Percentiles rank a stretch among this genome's conserved stretches.
phyloP scores from a whole-genome alignment of 2,113 vertebrate genomes.

The Jaculus jaculus region DNA sequence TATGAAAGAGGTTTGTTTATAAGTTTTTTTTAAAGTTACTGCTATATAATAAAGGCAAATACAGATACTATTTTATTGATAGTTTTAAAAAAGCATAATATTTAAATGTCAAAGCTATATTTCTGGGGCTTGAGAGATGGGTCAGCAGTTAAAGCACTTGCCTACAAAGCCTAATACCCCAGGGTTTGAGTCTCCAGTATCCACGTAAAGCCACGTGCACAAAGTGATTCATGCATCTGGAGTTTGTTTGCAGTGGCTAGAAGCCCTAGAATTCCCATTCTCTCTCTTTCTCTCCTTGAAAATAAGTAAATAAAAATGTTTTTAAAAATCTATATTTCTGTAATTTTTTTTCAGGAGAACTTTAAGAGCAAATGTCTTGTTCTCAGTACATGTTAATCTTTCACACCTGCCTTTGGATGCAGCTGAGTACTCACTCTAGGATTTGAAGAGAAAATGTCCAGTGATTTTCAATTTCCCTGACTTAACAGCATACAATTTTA shows the following conservation, averaged over 20 bases:
- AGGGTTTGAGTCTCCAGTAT: too few species aligned
- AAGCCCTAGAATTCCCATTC: too few species aligned
- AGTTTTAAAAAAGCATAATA: too few species aligned
- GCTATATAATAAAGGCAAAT: background rate
- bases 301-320: too few species aligned
- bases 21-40: background rate
- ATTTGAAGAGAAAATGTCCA: background rate
- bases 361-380: constrained; percentile 4
- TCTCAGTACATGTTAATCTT: background rate
- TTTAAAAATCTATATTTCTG: background rate
- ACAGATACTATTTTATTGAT: background rate
- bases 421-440: background rate
- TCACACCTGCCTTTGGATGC: background rate
- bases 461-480: constrained; percentile 25
- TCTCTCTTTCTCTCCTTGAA: too few species aligned
- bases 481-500: constrained; percentile 20
- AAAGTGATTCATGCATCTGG: too few species aligned
- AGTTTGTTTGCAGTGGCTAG: too few species aligned
- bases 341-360: constrained; percentile 6
- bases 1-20: background rate
- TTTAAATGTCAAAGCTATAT: background rate
- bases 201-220: too few species aligned
- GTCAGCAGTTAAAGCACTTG: too few species aligned
- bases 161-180: too few species aligned
- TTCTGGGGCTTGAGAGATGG: too few species aligned